phyloP scores from a whole-genome alignment of 2,888 invertebrate species.

The Pseudoips prasinana region DNA sequence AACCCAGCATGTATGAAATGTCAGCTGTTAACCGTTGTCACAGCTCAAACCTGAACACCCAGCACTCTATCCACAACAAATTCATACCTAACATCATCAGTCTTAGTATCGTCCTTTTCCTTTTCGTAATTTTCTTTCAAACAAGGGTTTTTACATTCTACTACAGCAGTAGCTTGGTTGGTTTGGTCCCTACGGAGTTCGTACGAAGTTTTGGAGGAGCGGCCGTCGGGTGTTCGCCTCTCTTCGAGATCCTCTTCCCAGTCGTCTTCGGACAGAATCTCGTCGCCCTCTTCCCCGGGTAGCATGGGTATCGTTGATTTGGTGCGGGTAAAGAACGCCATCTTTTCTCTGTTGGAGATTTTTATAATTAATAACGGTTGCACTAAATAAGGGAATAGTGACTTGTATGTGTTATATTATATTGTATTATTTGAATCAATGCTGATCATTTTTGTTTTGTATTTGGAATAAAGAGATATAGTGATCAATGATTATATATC shows the following conservation, averaged over 20 bases:
- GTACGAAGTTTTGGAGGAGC: conserved; percentile 72
- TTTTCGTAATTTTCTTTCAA: conserved; percentile 37
- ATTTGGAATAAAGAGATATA: too few species aligned
- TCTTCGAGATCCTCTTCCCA: conserved; percentile 73
- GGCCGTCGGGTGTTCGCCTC: conserved; percentile 68
- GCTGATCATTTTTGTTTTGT: too few species aligned
- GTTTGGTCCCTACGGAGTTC: conserved; percentile 51
- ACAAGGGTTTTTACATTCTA: conserved; percentile 68
- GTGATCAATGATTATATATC: too few species aligned
- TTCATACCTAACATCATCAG: conserved; percentile 85
- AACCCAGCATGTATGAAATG: too few species aligned
- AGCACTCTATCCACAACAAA: conserved; percentile 92
- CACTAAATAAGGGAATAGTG: too few species aligned
- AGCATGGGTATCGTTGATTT: conserved; percentile 89
- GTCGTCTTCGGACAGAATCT: conserved; percentile 70
- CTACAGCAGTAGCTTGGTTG: conserved; percentile 31
- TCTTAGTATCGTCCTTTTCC: conserved; percentile 62
- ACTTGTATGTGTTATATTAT: too few species aligned
- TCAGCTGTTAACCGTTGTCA: not conserved
- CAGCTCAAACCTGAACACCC: conserved; percentile 89
- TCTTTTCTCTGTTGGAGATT: conserved; percentile 92
- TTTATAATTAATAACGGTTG: too few species aligned
- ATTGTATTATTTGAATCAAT: too few species aligned
- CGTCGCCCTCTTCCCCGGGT: conserved; percentile 83
- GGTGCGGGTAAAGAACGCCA: conserved; percentile 96